These are phyloP conservation scores for Dasypogon diadema DNA, from an alignment of 2,888 invertebrate species.

Conservation along the genomic window DNA sequence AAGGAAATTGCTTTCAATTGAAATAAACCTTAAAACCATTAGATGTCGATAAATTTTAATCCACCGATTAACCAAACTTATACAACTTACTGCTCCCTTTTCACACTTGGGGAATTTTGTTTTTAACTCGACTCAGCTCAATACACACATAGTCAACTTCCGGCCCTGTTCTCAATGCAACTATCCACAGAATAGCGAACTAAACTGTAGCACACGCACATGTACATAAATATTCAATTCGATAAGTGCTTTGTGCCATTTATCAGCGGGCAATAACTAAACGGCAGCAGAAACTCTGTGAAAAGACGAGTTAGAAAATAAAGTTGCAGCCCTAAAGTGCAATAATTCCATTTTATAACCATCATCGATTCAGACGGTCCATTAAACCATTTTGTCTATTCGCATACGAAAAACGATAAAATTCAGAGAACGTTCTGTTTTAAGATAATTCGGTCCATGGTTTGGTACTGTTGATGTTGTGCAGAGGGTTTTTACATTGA, in stretches of 20 bases:
- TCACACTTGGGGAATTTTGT: conserved; percentile 12
- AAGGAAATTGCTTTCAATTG: no score
- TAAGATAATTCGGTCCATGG: conserved; percentile 16
- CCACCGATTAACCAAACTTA: conserved; percentile 21
- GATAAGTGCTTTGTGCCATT: conserved; percentile 59
- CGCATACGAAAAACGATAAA: conserved; percentile 37
- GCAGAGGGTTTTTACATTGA: no score
- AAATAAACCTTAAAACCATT: no score
- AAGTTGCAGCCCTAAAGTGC: conserved; percentile 53
- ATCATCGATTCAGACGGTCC: conserved; percentile 55
- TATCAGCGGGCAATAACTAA: conserved; percentile 54
- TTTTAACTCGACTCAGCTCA: neutral
- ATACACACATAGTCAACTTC: neutral
- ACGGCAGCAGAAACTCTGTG: neutral
- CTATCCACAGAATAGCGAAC: neutral
- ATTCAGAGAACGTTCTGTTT: conserved; percentile 13
- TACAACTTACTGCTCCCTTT: neutral
- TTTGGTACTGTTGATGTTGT: no score
- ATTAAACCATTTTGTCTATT: conserved; percentile 54
- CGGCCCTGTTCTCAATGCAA: neutral
- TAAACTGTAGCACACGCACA: neutral
- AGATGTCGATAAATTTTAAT: neutral
- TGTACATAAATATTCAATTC: conserved; percentile 57
- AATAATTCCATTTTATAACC: conserved; percentile 55
- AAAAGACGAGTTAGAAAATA: conserved; percentile 16